These are phyloP conservation scores for Cactoblastis cactorum DNA, from an alignment of 2,888 invertebrate genomes.

Conservation along the genomic window DNA sequence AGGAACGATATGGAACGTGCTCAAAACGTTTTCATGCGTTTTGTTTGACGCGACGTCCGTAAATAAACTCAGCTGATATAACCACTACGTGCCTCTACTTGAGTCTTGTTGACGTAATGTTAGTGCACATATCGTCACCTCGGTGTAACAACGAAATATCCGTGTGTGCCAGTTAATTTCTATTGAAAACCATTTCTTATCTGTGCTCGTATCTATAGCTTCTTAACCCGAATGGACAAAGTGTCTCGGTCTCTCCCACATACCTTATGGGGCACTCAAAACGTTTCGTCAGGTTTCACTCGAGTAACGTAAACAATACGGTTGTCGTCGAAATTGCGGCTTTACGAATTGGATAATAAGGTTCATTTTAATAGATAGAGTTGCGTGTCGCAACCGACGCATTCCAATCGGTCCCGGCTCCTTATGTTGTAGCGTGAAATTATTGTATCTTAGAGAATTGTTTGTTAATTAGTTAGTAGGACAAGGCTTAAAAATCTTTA, in stretches of 20 bases:
- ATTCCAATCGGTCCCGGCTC: conserved; percentile 39
- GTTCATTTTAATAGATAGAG: conserved; percentile 23
- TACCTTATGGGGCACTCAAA: conserved; percentile 55
- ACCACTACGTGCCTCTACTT: background rate
- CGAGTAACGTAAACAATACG: conserved; percentile 50
- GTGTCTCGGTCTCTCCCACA: conserved; percentile 42
- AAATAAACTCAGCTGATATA: conserved; percentile 12
- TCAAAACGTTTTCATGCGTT: conserved; percentile 3
- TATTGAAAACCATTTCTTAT: conserved; percentile 13
- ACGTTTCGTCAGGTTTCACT: conserved; percentile 53
- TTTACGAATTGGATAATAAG: conserved; percentile 26
- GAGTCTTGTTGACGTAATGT: conserved; percentile 7
- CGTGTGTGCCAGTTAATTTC: conserved; percentile 9
- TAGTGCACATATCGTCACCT: conserved; percentile 9
- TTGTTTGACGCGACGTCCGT: background rate
- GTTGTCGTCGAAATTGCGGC: conserved; percentile 25
- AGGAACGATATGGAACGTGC: background rate
- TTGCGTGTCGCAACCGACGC: conserved; percentile 39
- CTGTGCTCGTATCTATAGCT: conserved; percentile 29
- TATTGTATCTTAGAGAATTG: conserved; percentile 44
- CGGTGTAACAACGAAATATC: conserved; percentile 6
- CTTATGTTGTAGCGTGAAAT: conserved; percentile 31
- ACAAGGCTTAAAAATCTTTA: conserved; percentile 31
- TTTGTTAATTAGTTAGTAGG: conserved; percentile 48
- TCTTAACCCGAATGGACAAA: conserved; percentile 30